phyloP scores from a whole-genome alignment of 1,140 invertebrate species.

The Apis cerana region DNA sequence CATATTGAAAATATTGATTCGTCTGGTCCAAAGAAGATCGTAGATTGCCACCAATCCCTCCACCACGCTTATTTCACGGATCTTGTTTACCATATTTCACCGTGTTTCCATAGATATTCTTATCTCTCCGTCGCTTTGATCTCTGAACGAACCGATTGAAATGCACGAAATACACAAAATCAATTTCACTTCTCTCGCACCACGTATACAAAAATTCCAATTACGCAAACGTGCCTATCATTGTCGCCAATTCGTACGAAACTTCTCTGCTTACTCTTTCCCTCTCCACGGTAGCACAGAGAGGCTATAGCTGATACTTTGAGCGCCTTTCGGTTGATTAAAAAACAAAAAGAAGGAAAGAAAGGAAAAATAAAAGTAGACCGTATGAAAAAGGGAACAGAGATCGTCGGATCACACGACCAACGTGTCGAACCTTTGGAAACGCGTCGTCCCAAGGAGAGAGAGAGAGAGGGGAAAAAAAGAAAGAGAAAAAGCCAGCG shows the following conservation, averaged over 20 bases:
- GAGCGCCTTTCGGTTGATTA: conserved; percentile 19
- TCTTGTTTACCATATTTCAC: too few species aligned
- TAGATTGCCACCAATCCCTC: too few species aligned
- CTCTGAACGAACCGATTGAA: conserved; percentile 44
- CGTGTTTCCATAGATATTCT: too few species aligned
- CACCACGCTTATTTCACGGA: too few species aligned
- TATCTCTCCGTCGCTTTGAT: too few species aligned
- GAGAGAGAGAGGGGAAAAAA: background rate
- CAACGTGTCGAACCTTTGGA: conserved; percentile 49
- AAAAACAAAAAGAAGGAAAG: conserved; percentile 16
- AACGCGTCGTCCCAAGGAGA: conserved; percentile 20
- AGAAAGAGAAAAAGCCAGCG: conserved; percentile 15
- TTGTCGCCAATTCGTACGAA: background rate
- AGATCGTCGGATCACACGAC: conserved; percentile 47
- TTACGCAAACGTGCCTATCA: background rate
- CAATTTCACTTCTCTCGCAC: too few species aligned
- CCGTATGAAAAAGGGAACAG: conserved; percentile 27
- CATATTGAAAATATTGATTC: conserved; percentile 74
- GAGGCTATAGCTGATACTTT: background rate
- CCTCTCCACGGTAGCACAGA: background rate
- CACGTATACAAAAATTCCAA: too few species aligned
- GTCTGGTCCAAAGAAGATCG: background rate
- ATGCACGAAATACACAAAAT: background rate
- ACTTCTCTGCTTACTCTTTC: background rate
- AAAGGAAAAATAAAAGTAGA: background rate